Base-by-base conservation (phyloP, 1,140 invertebrate genomes). In the Drosophila santomea region DNA sequence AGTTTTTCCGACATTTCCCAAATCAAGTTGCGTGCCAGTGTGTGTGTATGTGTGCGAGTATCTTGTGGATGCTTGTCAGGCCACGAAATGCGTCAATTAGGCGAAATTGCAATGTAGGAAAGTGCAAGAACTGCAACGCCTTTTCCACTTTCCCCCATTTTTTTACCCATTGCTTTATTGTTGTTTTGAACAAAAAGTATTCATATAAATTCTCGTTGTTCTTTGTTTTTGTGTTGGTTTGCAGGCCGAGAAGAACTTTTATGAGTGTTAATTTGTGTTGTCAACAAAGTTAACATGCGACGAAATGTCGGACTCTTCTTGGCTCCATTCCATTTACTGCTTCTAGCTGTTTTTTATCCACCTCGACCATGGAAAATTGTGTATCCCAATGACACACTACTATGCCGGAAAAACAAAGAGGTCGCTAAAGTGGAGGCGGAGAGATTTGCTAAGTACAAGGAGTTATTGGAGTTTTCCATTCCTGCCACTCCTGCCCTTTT, bases 71-170 rank as follows among this genome's bases (percentile, higher is more conserved):
- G 72, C 45, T 52, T 84, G 84, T 89, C 85, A 80, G 85, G 73
- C 74, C 77, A 84, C 80, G 84, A 89, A 89, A 89, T 89, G 84
- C 84, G 84, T 89, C 84, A 89, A 89, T 89, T 89, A 89, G 84
- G 80, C 68, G 66, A 80, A 89, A 89, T 80, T 84, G 84, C 85
- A 86, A 74, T 86, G 77, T 74, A 74, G 58, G 71, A 74, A 66
- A 74, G 76, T 67, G 81, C 69, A 88, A 57, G 64, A 71, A 25
- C 43, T 71, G 64, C 67, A 58, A 39, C 44, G 20, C 44, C 52
- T 41, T 67, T 28, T 39, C 17, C 51, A 52, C 15, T 59, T 51
- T 62, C 10, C 47, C 7, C 35, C 25, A 11, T 8, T 56, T 51
- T 56, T 50, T 32, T 5, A 8, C 20, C 48, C 38, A 35, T 63